Evolutionary conservation across 2,113 vertebrate genomes (phyloP), one percentile per base, ranked within the genome.

Genomic region (Polypterus senegalus): DNA sequence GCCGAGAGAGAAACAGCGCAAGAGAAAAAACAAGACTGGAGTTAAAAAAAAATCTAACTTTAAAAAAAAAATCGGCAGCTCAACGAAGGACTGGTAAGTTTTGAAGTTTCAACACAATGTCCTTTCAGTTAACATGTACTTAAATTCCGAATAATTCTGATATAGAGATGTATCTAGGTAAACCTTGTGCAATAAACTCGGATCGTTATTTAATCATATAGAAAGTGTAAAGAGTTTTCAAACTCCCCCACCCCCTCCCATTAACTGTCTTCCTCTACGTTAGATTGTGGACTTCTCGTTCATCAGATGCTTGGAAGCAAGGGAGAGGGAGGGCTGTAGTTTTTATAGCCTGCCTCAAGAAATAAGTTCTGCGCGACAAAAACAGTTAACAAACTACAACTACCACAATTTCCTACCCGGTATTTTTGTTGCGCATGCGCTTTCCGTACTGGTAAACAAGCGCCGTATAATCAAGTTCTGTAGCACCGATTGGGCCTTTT

Each of bases 361-460:
- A 27, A 27, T 27, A 27, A 27, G 27, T 27, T 27, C 27, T 27
- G 27, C 27, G 27, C 27, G 27, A 27, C 27, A 27, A 27, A 27
- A 27, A 27, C 27, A 27, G 27, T n/a, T 48, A 59, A 62, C 68
- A 63, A 65, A 83, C 79, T 77, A 76, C 74, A 61, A 66, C 55
- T 77, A 77, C 78, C 78, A 70, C 69, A 57, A 73, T 66, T 72
- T 62, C 66, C 67, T 60, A 75, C 76, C 71, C 72, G 65, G 47
- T 68, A 66, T 66, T 9, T 52, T 63, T 70, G 72, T 61, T 63
- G 70, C 67, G 64, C 67, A 74, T 71, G 69, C 62, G 64, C 74
- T 76, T 74, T 74, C 75, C 74, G 73, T 79, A 74, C 77, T 79
- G 78, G 85, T 88, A 86, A 91, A 89, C 88, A 89, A 84, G 83